Conservation (phyloP, 2,113 vertebrate genomes). For the Melanostigma gelatinosum region DNA sequence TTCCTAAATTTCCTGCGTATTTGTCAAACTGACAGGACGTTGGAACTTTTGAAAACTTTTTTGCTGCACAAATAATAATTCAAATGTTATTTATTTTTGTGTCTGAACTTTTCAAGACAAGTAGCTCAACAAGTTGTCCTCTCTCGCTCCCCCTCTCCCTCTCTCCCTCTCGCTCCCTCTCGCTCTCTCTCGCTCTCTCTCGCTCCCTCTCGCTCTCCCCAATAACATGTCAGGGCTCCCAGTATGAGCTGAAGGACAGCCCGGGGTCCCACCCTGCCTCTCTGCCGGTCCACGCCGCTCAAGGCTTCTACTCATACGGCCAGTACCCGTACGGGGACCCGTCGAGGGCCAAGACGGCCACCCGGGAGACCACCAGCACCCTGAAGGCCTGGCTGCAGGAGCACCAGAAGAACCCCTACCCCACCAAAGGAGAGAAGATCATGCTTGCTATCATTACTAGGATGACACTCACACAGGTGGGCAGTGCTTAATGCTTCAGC, state of each 20-base stretch:
- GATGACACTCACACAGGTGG: conserved; percentile 96
- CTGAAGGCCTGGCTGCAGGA: conserved; percentile 99
- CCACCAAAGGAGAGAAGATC: conserved; percentile 97
- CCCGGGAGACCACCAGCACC: conserved; percentile 96
- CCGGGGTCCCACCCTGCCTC: conserved; percentile 92
- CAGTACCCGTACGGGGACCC: conserved; percentile 98
- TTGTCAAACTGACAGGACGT: background rate
- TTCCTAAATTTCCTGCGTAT: background rate
- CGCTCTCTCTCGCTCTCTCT: conserved; percentile 39
- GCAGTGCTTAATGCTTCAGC: background rate
- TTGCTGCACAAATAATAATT: background rate
- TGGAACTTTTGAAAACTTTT: conserved; percentile 16
- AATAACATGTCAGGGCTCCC: conserved; percentile 88
- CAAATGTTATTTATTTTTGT: background rate
- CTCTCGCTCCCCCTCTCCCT: conserved; percentile 28
- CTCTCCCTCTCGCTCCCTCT: background rate
- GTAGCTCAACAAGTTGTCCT: conserved; percentile 63
- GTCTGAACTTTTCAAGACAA: background rate
- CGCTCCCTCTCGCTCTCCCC: conserved; percentile 14
- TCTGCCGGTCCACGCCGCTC: conserved; percentile 92
- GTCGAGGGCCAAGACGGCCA: conserved; percentile 95
- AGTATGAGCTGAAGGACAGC: conserved; percentile 97
- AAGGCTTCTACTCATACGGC: conserved; percentile 96
- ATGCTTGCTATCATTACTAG: conserved; percentile 97
- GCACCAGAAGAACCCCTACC: conserved; percentile 98